Base-by-base conservation (phyloP, 2,113 vertebrate species). In the Poeciliopsis prolifica region DNA sequence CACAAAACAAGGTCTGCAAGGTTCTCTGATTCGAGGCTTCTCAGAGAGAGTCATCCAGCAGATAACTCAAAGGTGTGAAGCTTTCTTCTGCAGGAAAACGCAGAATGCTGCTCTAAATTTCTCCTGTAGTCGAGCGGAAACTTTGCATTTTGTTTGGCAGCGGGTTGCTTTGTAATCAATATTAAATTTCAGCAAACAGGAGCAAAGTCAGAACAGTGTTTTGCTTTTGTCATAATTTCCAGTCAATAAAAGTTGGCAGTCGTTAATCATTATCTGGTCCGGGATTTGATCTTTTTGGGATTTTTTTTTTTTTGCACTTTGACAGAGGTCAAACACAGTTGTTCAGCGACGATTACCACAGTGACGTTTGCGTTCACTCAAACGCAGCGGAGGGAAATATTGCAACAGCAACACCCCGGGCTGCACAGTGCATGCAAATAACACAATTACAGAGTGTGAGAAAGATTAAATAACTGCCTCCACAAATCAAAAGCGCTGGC, bases 201-300 rank as follows among this genome's bases (percentile, higher is more conserved):
- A 66, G 33, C 24, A 68, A 61, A 37, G 35, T 37, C 35, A 12
- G 15, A 51, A 29, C 51, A 0, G n/a, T 37, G 29, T 63, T 58
- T 42, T 35, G 75, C 74, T 78, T 83, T 73, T 74, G 2, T 26
- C 24, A 33, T 65, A 61, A 4, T 60, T 71, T 66, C 63, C 30
- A 42, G 68, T 77, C 79, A 68, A 66, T 37, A 51, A 58, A 81
- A 75, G 71, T 77, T 77, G 71, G 72, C 75, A 66, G 77, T 29
- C 80, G 88, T 91, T 91, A 93, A 91, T 92, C 72, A 89, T 93
- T 89, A 82, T 71, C 71, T 54, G 84, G 24, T 9, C 29, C 44
- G 77, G 48, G 65, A 80, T 75, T 31, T 84, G 70, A 87, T 83
- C 72, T 64, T 73, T 29, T 29, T 2, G 29, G 29, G 28, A 1